Conservation (phyloP, 2,888 invertebrate species). For the Brachyptera putata region DNA sequence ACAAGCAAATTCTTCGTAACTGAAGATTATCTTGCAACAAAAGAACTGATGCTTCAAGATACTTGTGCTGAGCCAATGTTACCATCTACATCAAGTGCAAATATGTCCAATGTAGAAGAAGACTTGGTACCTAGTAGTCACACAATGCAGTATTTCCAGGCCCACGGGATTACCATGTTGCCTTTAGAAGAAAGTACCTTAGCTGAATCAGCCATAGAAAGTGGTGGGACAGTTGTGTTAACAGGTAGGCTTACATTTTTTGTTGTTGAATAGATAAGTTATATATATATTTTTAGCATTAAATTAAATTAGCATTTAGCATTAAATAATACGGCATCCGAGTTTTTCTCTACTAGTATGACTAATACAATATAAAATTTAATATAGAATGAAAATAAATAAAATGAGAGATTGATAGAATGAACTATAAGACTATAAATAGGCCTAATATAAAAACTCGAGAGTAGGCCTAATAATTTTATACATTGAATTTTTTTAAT, state of each 20-base stretch:
- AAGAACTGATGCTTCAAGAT: not conserved
- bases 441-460: too few relatives aligned
- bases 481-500: too few relatives aligned
- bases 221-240: slow-evolving; percentile 78
- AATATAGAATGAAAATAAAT: too few relatives aligned
- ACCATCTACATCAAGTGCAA: not conserved
- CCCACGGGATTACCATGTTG: slow-evolving; percentile 83
- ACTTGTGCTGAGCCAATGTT: slow-evolving; percentile 32
- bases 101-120: not conserved
- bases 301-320: too few relatives aligned
- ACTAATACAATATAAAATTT: too few relatives aligned
- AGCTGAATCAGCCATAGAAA: slow-evolving; percentile 75
- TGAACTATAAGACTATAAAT: too few relatives aligned
- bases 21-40: not conserved
- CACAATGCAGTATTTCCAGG: slow-evolving; percentile 65
- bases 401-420: too few relatives aligned
- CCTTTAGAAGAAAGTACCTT: slow-evolving; percentile 70
- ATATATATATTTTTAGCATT: too few relatives aligned
- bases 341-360: too few relatives aligned
- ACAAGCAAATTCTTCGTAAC: not conserved
- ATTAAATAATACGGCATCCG: too few relatives aligned
- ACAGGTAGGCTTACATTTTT: slow-evolving; percentile 50
- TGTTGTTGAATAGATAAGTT: too few relatives aligned
- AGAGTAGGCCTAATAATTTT: too few relatives aligned
- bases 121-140: slow-evolving; percentile 34